Conservation (phyloP, 2,113 vertebrate genomes). For the Orycteropus afer region DNA sequence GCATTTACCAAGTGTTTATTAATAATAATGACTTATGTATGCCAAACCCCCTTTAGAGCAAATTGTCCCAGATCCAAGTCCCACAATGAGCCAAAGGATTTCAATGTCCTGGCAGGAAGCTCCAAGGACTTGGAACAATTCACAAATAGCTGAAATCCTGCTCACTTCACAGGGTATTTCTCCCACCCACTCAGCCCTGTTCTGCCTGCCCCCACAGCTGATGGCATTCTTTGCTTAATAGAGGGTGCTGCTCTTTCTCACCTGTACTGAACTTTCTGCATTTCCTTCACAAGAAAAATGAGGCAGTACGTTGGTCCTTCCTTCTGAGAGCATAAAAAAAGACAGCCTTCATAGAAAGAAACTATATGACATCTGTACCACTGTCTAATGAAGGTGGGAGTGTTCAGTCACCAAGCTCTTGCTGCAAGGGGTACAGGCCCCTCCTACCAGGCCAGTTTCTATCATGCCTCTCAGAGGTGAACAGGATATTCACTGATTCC, state of each 20-base stretch:
- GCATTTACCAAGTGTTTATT: constrained; percentile 69
- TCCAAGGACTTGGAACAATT: constrained; percentile 2
- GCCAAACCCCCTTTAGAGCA: constrained; percentile 64
- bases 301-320: not conserved
- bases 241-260: not conserved
- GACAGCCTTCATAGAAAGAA: not conserved
- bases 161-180: not conserved
- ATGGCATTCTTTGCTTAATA: not conserved
- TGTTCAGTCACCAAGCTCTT: not conserved
- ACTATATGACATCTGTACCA: not conserved
- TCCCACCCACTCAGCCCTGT: not conserved
- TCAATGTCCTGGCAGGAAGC: constrained; percentile 61
- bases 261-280: not conserved
- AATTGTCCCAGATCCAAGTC: constrained; percentile 65
- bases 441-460: not conserved
- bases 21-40: constrained; percentile 71
- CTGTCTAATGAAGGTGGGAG: not conserved
- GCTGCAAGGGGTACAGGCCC: not conserved
- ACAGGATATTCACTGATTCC: not conserved
- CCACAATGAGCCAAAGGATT: constrained; percentile 22
- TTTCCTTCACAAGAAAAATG: constrained; percentile 16
- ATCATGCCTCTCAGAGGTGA: not conserved
- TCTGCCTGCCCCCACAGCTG: not conserved
- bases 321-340: not conserved
- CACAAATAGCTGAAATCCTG: not conserved